Evolutionary conservation across 2,113 vertebrate species (phyloP).

Genomic region (Nipponia nippon): DNA sequence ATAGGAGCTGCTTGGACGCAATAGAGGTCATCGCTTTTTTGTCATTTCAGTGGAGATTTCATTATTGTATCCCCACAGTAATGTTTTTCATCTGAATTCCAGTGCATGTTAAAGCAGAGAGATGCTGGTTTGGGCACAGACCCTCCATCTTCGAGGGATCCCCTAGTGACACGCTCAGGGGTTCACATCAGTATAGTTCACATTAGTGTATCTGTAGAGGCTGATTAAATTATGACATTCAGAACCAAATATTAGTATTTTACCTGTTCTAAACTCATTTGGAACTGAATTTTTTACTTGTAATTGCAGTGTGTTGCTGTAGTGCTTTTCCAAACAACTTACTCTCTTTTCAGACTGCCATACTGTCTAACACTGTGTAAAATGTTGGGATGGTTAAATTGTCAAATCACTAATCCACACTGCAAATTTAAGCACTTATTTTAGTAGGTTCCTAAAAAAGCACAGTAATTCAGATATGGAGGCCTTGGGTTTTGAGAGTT

Average conservation of each 20-base stretch:
- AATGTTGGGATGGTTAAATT: neutral
- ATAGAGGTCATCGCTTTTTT: neutral
- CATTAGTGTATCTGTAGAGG: neutral
- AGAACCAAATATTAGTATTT: neutral
- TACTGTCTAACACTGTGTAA: neutral
- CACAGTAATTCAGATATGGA: neutral
- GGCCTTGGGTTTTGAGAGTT: neutral
- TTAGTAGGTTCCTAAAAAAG: neutral
- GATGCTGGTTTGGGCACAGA: neutral
- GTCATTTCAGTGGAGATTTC: neutral
- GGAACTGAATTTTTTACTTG: neutral
- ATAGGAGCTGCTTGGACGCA: neutral
- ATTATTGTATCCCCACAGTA: neutral
- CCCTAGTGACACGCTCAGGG: neutral
- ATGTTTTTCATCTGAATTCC: neutral
- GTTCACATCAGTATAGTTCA: neutral
- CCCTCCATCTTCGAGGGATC: accelerated
- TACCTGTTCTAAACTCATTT: neutral
- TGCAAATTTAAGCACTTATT: neutral
- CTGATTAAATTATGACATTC: neutral
- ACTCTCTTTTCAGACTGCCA: neutral
- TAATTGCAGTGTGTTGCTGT: neutral
- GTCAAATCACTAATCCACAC: neutral
- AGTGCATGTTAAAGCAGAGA: neutral
- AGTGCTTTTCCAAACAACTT: neutral